Conservation (phyloP, 1,140 invertebrate genomes). For the Nomia melanderi region DNA sequence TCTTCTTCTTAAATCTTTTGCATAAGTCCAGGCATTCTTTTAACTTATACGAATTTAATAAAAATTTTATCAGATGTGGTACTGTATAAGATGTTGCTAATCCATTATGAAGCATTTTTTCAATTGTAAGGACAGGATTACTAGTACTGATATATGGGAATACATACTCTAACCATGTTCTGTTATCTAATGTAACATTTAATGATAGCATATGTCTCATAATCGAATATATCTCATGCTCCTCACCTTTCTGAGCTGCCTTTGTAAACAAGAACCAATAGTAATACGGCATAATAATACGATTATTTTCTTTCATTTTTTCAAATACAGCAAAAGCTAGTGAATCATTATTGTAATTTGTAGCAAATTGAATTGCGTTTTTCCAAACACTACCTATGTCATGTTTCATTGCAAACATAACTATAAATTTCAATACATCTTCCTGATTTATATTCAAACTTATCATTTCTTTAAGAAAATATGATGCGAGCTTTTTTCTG, state of each 20-base stretch:
- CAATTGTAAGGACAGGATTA: slow-evolving; percentile 78
- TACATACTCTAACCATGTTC: slow-evolving; percentile 81
- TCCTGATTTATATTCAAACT: slow-evolving; percentile 56
- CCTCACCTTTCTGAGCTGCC: slow-evolving; percentile 46
- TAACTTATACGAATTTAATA: slow-evolving; percentile 78
- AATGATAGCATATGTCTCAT: slow-evolving; percentile 79
- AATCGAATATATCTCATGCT: slow-evolving; percentile 80
- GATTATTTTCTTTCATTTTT: slow-evolving; percentile 78
- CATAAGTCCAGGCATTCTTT: slow-evolving; percentile 78
- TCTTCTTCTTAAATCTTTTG: slow-evolving; percentile 75
- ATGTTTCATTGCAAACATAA: slow-evolving; percentile 74
- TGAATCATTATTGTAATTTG: slow-evolving; percentile 73
- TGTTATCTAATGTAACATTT: slow-evolving; percentile 79
- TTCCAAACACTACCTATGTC: slow-evolving; percentile 74
- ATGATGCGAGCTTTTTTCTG: background rate
- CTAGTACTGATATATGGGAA: slow-evolving; percentile 80
- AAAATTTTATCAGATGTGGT: slow-evolving; percentile 79
- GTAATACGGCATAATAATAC: slow-evolving; percentile 81
- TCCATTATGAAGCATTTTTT: slow-evolving; percentile 78
- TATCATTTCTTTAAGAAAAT: slow-evolving; percentile 47
- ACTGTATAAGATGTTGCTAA: slow-evolving; percentile 73
- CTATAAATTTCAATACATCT: slow-evolving; percentile 72
- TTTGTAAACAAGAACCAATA: slow-evolving; percentile 82
- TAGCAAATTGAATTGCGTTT: slow-evolving; percentile 75
- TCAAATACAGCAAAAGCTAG: slow-evolving; percentile 79